Conservation (phyloP, 2,113 vertebrate species). For the Euleptes europaea region DNA sequence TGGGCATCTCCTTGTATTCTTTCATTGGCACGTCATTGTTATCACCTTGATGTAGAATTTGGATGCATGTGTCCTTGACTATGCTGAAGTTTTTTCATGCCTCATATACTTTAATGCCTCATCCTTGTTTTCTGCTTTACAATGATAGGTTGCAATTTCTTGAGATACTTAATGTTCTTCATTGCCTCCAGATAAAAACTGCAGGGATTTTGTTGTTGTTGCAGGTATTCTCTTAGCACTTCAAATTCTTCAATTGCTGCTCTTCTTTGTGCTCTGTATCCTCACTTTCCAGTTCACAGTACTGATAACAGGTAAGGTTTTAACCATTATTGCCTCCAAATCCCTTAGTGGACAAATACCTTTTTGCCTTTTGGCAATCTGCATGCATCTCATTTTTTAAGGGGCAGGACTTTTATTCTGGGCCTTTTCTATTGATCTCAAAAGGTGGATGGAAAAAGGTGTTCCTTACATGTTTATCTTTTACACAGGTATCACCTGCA, state of each 20-base stretch:
- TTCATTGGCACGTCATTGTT: not conserved
- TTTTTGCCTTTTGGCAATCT: too few species aligned
- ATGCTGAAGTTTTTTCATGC: not conserved
- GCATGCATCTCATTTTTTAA: not conserved
- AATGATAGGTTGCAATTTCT: not conserved
- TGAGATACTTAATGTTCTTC: not conserved
- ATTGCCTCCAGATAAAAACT: not conserved
- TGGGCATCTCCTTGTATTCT: not conserved
- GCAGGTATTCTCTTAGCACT: slow-evolving; percentile 93
- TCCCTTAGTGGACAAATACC: too few species aligned
- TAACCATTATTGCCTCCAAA: not conserved
- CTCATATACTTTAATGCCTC: not conserved
- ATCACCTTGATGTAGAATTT: not conserved
- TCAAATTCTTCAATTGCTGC: slow-evolving; percentile 96
- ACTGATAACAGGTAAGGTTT: slow-evolving; percentile 91
- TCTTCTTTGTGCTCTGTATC: slow-evolving; percentile 94
- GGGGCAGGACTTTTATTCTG: not conserved
- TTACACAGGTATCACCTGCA: slow-evolving; percentile 91
- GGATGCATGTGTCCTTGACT: not conserved
- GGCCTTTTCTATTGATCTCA: not conserved
- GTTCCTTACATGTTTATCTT: not conserved
- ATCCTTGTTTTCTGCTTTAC: not conserved
- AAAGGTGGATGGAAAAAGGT: not conserved
- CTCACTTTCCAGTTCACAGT: slow-evolving; percentile 96
- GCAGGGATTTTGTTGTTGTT: not conserved